A percentile compares a stretch with the other conserved stretches of the same genome.
phyloP scores from a whole-genome alignment of 2,113 vertebrate genomes.

The Chloropsis cyanopogon region DNA sequence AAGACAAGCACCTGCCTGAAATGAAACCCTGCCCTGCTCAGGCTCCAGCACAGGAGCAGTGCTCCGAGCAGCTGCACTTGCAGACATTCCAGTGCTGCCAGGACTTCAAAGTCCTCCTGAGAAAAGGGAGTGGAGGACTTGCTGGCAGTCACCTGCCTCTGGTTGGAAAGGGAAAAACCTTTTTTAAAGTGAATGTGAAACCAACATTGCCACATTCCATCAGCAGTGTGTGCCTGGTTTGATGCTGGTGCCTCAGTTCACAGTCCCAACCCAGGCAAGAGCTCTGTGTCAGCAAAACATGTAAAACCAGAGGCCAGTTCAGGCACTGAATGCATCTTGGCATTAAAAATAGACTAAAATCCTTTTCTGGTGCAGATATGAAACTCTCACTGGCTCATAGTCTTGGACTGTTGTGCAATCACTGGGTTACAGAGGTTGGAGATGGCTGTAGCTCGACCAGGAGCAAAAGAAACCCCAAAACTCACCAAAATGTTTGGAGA shows the following conservation, averaged over 20 bases:
- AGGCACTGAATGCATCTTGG: background rate
- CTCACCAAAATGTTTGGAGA: background rate
- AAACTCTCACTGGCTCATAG: background rate
- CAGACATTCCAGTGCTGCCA: constrained; percentile 68
- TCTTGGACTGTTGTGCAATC: background rate
- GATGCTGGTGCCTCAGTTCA: background rate
- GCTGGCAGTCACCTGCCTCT: constrained; percentile 70
- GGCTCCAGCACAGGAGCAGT: background rate
- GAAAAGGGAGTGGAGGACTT: constrained; percentile 60
- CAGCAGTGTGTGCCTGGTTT: background rate
- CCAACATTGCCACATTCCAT: background rate
- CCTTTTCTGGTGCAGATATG: background rate
- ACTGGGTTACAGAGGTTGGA: background rate
- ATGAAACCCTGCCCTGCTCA: background rate
- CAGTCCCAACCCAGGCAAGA: background rate
- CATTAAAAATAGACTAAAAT: background rate
- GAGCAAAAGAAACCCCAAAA: background rate
- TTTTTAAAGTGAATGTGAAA: background rate
- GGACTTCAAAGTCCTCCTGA: constrained; percentile 71
- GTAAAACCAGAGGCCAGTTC: background rate
- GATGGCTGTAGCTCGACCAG: background rate
- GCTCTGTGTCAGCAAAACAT: background rate
- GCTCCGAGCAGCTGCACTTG: constrained; percentile 81
- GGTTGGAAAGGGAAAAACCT: constrained; percentile 22
- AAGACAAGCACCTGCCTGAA: background rate